Evolutionary conservation across 1,140 invertebrate genomes (phyloP).

Genomic region (Leptonema lineaticorne): DNA sequence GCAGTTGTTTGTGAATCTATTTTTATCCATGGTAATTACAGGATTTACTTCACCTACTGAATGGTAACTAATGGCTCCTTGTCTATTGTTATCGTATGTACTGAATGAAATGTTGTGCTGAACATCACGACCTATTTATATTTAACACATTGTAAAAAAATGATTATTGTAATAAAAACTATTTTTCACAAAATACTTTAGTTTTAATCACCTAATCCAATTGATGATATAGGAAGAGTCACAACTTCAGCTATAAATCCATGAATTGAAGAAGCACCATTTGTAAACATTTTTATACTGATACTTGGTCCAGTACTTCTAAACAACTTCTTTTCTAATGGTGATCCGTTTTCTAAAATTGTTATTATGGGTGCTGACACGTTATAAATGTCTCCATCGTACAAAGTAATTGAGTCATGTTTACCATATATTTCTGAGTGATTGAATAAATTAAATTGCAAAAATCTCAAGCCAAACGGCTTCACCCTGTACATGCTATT

Average conservation of each 20-base stretch:
- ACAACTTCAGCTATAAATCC: conserved; percentile 98
- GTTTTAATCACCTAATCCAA: conserved; percentile 77
- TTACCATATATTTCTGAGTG: conserved; percentile 78
- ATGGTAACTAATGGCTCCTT: conserved; percentile 84
- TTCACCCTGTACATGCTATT: conserved; percentile 79
- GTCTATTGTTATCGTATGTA: conserved; percentile 78
- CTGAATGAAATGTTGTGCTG: conserved; percentile 90
- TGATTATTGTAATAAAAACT: conserved; percentile 14
- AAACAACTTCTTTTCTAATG: conserved; percentile 74
- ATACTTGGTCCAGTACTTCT: conserved; percentile 76
- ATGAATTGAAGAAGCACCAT: conserved; percentile 87
- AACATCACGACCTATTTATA: conserved; percentile 79
- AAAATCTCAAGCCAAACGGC: conserved; percentile 83
- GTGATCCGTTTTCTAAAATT: conserved; percentile 68
- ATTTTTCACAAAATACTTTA: conserved; percentile 11
- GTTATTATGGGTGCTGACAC: conserved; percentile 71
- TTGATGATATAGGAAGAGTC: conserved; percentile 87
- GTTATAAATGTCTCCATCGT: conserved; percentile 92
- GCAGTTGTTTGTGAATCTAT: conserved; percentile 86
- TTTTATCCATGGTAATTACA: conserved; percentile 83
- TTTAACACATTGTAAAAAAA: too few relatives aligned
- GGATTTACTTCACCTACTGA: conserved; percentile 96
- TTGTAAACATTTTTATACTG: conserved; percentile 90
- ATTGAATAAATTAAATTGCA: conserved; percentile 94
- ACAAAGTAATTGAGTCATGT: conserved; percentile 83